Evolutionary conservation across 2,888 invertebrate genomes (phyloP), one percentile per base, ranked within the genome.

Genomic region (Agrochola circellaris): DNA sequence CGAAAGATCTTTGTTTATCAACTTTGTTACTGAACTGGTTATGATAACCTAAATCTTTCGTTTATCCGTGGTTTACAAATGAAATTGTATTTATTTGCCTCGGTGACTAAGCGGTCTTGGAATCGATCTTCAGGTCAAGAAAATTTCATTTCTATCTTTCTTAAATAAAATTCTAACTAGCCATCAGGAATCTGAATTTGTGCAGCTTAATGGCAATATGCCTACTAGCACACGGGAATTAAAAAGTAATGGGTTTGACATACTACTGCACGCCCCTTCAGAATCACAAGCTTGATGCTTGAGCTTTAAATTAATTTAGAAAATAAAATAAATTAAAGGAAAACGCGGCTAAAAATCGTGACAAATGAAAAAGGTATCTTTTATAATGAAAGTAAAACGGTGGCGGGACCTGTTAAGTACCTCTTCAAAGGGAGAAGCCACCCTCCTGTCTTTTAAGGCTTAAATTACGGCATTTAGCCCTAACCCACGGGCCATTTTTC

Each of bases 361-460:
- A 58, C 1, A 65, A 61, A 78, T 75, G 72, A 66, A 79, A 77
- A 58, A 34, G 26, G n/a, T 42, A 34, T 66, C 38, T 51, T 45
- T 38, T 75, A 89, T 90, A 91, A 89, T 89, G 87, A 88, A 89
- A 88, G 89, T 90, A 89, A 90, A 92, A 90, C 88, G 90, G 87
- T 78, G 88, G 84, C 87, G 77, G 75, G 84, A 77, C 82, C 84
- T 84, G 89, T 90, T 91, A 91, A 93, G 92, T 91, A 90, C 91
- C 89, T 89, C 90, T 91, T 90, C 90, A 68, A 75, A 58, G 60
- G 56, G 66, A 56, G 54, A 61, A 48, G 61, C 61, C 71, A 58
- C 30, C 69, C n/a, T 38, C 61, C 62, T 82, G 77, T 83, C 76
- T 80, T 45, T 15, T 74, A 51, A 67, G 84, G 81, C 80, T 91